Evolutionary conservation across 2,888 invertebrate species (phyloP).

Genomic region (Tipula lateralis): DNA sequence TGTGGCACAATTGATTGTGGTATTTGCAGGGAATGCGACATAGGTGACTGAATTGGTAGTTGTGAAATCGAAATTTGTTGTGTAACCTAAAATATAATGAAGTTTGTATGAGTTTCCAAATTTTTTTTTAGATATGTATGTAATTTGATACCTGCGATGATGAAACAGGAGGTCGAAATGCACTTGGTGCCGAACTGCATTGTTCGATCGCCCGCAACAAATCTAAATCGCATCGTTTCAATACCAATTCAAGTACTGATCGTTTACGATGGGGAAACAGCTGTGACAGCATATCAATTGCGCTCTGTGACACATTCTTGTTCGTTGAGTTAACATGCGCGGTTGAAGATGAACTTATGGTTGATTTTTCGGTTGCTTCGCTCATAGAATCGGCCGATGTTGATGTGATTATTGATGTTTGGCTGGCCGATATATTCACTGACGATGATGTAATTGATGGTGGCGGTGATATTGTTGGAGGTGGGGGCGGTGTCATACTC

Average conservation of each 20-base stretch:
- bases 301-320: conserved; percentile 59
- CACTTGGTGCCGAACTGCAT: conserved; percentile 39
- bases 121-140: background rate
- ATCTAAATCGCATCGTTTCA: conserved; percentile 89
- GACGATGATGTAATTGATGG: conserved; percentile 31
- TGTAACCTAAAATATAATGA: background rate
- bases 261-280: conserved; percentile 87
- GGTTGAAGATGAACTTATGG: conserved; percentile 33
- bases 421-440: background rate
- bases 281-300: conserved; percentile 78
- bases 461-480: conserved; percentile 32
- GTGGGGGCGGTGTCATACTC: conserved; percentile 28
- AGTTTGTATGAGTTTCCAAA: background rate
- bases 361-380: conserved; percentile 34
- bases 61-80: background rate
- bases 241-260: conserved; percentile 82
- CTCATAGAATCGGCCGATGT: conserved; percentile 33
- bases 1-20: background rate
- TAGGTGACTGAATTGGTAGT: background rate
- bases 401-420: conserved; percentile 34
- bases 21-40: background rate
- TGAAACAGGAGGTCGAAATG: conserved; percentile 36
- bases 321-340: conserved; percentile 38
- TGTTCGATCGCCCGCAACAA: conserved; percentile 58
- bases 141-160: conserved; percentile 35